Base-by-base conservation (phyloP, 2,888 invertebrate genomes). In the Steromphala cineraria region DNA sequence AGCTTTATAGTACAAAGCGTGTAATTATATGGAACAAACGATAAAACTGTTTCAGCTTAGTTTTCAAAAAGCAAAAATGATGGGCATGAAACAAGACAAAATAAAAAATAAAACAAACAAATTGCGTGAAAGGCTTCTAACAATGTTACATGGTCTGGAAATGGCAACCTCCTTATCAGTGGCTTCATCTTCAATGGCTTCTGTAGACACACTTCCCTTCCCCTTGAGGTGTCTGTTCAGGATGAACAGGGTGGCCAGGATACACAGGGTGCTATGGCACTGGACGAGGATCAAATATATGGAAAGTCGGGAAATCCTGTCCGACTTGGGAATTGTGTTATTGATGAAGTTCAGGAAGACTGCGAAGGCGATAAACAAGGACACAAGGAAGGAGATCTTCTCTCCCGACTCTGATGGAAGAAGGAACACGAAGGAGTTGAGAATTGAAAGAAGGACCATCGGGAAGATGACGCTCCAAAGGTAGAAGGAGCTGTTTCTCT, bases 151-250 rank as follows among this genome's bases (percentile, higher is more conserved):
- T n/a, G n/a, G n/a, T n/a, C n/a, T n/a, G n/a, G n/a, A n/a, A n/a
- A n/a, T n/a, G n/a, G n/a, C n/a, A n/a, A n/a, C n/a, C n/a, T n/a
- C n/a, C n/a, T n/a, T n/a, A n/a, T n/a, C n/a, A n/a, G n/a, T n/a
- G n/a, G n/a, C n/a, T n/a, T n/a, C n/a, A n/a, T n/a, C n/a, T n/a
- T n/a, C n/a, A n/a, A n/a, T n/a, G n/a, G n/a, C n/a, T n/a, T n/a
- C n/a, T n/a, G n/a, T n/a, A n/a, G n/a, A n/a, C n/a, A n/a, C n/a
- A n/a, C n/a, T n/a, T 2, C 7, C 36, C 4, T 46, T 13, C 4
- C 13, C n/a, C 21, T 77, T n/a, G 81, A 52, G 75, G 81, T 78
- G 31, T 53, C 67, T 13, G 78, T 74, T 17, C 79, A 82, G 83
- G 84, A 79, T 36, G 74, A 74, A 46, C 8, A 74, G 40, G 13